Evolutionary conservation across 1,140 invertebrate genomes (phyloP).

Genomic region (Drosophila tani): DNA sequence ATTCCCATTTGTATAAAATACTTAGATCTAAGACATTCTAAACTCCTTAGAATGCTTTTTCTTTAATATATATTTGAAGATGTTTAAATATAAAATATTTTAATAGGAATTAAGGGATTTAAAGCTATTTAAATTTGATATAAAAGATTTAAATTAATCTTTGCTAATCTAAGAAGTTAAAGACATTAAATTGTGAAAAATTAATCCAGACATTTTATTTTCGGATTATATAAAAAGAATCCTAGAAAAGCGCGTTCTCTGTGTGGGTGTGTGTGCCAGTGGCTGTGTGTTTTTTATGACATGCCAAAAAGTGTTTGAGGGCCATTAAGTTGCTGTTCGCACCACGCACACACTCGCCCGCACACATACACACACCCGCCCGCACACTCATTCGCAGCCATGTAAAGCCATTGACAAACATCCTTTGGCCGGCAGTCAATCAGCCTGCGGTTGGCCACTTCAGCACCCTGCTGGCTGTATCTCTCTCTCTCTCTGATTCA

Average conservation of each 20-base stretch:
- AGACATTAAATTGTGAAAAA: not conserved
- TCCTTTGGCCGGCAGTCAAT: slow-evolving; percentile 39
- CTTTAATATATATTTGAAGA: not conserved
- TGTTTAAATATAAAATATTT: not conserved
- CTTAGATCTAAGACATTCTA: not conserved
- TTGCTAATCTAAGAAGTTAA: not conserved
- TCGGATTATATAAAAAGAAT: not conserved
- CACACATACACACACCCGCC: slow-evolving; percentile 14
- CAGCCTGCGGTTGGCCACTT: slow-evolving; percentile 43
- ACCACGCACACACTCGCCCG: slow-evolving; percentile 50
- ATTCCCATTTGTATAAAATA: not conserved
- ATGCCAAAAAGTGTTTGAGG: slow-evolving; percentile 82
- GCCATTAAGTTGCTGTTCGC: slow-evolving; percentile 78
- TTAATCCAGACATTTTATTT: too few species aligned
- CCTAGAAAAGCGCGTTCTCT: not conserved
- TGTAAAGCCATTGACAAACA: slow-evolving; percentile 49
- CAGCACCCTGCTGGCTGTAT: slow-evolving; percentile 18
- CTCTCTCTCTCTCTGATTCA: slow-evolving; percentile 6
- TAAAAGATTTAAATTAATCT: not conserved
- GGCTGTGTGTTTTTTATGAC: slow-evolving; percentile 77
- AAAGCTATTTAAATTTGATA: not conserved
- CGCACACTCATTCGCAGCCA: slow-evolving; percentile 17
- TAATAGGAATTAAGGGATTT: not conserved
- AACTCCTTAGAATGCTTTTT: not conserved
- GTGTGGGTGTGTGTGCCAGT: slow-evolving; percentile 30